A percentile compares a stretch with the other conserved stretches of the same genome.
These are phyloP conservation scores for Andrena fulva DNA, from an alignment of 2,888 invertebrate species.

Conservation along the genomic window DNA sequence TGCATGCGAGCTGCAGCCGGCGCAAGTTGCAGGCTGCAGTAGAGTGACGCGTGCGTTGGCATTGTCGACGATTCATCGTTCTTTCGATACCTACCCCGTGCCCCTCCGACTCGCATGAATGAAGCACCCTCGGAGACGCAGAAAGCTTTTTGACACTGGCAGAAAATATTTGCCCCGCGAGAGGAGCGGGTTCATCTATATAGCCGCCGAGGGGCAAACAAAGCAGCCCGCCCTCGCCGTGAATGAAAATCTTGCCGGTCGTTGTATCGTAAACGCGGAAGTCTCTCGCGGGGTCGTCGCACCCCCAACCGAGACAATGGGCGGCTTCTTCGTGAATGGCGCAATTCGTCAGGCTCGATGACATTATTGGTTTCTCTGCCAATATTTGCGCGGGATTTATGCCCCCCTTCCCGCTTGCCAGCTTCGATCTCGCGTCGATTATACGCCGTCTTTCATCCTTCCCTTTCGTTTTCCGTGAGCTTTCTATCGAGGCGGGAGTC, in stretches of 20 bases:
- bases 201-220: conserved; percentile 28
- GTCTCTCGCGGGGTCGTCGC: conserved; percentile 49
- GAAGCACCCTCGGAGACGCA: conserved; percentile 40
- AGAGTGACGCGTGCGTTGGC: conserved; percentile 10
- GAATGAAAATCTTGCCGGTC: conserved; percentile 57
- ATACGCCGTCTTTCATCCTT: not conserved
- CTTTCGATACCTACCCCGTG: conserved; percentile 38
- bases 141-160: conserved; percentile 35
- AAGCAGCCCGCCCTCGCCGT: conserved; percentile 19
- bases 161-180: conserved; percentile 59
- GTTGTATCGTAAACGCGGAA: conserved; percentile 59
- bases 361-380: conserved; percentile 65
- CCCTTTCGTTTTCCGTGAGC: not conserved
- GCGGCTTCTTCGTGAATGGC: conserved; percentile 49
- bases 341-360: conserved; percentile 62
- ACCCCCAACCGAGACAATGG: conserved; percentile 50
- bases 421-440: conserved; percentile 5
- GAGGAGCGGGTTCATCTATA: conserved; percentile 12
- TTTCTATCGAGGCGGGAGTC: not conserved
- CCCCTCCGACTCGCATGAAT: conserved; percentile 26
- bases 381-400: conserved; percentile 60
- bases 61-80: conserved; percentile 49
- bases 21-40: not conserved
- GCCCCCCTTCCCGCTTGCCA: conserved; percentile 1
- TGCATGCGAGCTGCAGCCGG: conserved; percentile 1